Evolutionary conservation across 2,797 vertebrate genomes (phyloP), one percentile per base, ranked within the genome.

Genomic region (Acrossocheilus wenchowensis): DNA sequence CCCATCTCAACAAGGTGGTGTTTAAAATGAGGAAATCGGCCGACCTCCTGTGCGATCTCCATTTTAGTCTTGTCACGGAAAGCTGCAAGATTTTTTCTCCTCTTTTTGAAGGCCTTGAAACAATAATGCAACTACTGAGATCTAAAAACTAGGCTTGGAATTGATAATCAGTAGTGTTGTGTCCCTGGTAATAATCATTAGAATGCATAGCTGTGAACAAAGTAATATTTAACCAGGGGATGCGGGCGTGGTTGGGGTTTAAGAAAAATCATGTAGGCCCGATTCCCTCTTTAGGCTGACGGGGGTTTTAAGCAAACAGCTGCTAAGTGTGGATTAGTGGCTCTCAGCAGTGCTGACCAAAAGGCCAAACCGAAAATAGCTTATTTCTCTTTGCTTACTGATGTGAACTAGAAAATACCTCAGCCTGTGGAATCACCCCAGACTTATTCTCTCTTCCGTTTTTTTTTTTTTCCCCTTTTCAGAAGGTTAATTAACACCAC

Each of bases 1-100:
- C 90, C 90, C 84, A 78, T 82, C 83, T 81, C 48, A 78, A 90
- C 39, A 79, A 87, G 88, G 83, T 92, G 90, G 88, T 92, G 92
- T 91, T 82, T 92, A 85, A 91, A 94, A 92, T 87, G 82, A 89
- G 85, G 90, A 91, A 90, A 87, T 83, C 87, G 39, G 4, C 66
- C 86, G 81, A 86, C 86, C 88, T 89, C 77, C 78, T 62, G 62
- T 68, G 52, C 80, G 72, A 88, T 72, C 85, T 85, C 80, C 82
- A 88, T 91, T 90, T 87, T 71, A 78, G 84, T 88, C 87, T 87
- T 88, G 89, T 92, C 93, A 89, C 86, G 78, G 90, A 87, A 83
- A 64, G 15, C 64, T 85, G 66, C 80, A 84, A 74, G 75, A 74
- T 50, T 72, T 79, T 54, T 72, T 85, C 72, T 74, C 60, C 60